Base-by-base conservation (phyloP, 2,113 vertebrate genomes). In the Chrysemys picta region DNA sequence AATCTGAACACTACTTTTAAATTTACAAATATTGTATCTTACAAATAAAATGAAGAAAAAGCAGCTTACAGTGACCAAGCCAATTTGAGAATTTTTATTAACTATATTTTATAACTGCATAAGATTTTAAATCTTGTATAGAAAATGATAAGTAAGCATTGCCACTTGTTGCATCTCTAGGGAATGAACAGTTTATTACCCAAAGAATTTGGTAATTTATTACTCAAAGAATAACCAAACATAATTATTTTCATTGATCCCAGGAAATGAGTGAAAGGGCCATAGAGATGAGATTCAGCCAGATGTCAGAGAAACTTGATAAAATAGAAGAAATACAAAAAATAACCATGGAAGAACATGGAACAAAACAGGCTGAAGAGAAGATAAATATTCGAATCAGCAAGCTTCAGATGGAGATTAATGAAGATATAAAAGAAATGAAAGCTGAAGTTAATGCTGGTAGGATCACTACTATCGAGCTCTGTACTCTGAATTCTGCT, bases 391-490 rank as follows among this genome's bases (percentile, higher is more conserved):
- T 97, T 89, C 97, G 97, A 27, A 98, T 98, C 95, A 97, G 88
- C 96, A 98, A 97, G 92, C 97, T 98, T 89, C 98, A 98, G 87
- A 82, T 94, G 11, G 98, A 98, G 85, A 97, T 98, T 94, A 98
- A 91, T 3, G 98, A 98, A 88, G 98, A 98, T 69, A 91, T 99
- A 93, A 98, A 98, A 95, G 98, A 98, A 69, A 98, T 98, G 96
- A 98, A 98, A 89, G 97, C 98, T 0, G 98, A 98, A 94, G 97
- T 98, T 9, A 98, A 98, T 1, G 97, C 98, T 6, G 98, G 98
- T 99, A 98, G 93, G 98, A 84, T 31, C 82, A 89, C 1, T 82
- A 16, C 89, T 86, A 84, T 16, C 5, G 29, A 93, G 27, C 87
- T 86, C 47, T 94, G 91, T 78, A 52, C 87, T 91, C 85, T 95